Conservation (phyloP, 1,140 invertebrate species). For the Aphidius ervi region DNA sequence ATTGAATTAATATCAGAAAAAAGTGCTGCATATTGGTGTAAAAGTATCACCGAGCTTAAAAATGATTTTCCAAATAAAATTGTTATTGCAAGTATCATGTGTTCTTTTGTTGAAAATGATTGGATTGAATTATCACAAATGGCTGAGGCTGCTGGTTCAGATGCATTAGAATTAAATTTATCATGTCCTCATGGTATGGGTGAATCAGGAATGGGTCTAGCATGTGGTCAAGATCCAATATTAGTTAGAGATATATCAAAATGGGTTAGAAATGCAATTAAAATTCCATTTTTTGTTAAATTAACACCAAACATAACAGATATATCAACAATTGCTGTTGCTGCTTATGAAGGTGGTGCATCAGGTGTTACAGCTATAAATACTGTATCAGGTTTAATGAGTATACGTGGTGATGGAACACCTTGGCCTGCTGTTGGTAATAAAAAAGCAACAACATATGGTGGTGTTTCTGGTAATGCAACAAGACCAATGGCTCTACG, state of each 20-base stretch:
- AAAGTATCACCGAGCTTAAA: slow-evolving; percentile 85
- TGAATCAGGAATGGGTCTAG: slow-evolving; percentile 94
- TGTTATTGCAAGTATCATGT: slow-evolving; percentile 97
- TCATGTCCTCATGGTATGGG: slow-evolving; percentile 99
- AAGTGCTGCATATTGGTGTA: slow-evolving; percentile 87
- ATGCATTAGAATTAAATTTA: slow-evolving; percentile 93
- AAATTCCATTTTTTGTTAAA: slow-evolving; percentile 97
- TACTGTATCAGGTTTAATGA: slow-evolving; percentile 92
- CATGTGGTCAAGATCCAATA: slow-evolving; percentile 90
- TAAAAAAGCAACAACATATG: slow-evolving; percentile 85
- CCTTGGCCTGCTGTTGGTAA: slow-evolving; percentile 90
- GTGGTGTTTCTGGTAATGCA: slow-evolving; percentile 94
- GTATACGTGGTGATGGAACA: slow-evolving; percentile 69
- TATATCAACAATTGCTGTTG: slow-evolving; percentile 82
- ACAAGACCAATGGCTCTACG: slow-evolving; percentile 87
- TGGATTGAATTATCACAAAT: slow-evolving; percentile 80
- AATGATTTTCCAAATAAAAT: slow-evolving; percentile 86
- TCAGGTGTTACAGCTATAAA: slow-evolving; percentile 96
- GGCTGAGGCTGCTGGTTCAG: slow-evolving; percentile 82
- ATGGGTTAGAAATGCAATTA: slow-evolving; percentile 82
- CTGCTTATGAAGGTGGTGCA: slow-evolving; percentile 85
- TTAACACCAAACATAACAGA: slow-evolving; percentile 97
- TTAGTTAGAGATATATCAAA: slow-evolving; percentile 84
- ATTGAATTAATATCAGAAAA: slow-evolving; percentile 99
- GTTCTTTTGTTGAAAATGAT: slow-evolving; percentile 79